These are phyloP conservation scores for Perca schrenkii DNA, from an alignment of 2,113 vertebrate genomes.

Conservation along the genomic window DNA sequence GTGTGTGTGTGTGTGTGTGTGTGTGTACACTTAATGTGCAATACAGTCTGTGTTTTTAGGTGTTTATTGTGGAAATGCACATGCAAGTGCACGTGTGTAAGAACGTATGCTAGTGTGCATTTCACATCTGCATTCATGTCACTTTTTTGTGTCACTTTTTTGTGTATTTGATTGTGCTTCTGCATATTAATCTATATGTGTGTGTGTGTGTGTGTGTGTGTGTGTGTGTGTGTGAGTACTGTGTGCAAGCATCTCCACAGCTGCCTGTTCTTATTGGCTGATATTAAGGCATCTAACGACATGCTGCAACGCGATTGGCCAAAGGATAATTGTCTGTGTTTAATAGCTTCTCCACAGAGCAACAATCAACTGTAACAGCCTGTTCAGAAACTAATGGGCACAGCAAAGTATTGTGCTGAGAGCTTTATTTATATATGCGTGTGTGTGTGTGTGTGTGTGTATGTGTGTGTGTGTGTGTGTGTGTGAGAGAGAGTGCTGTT, in stretches of 20 bases:
- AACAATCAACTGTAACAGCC: neutral
- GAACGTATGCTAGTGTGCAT: neutral
- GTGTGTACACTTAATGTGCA: neutral
- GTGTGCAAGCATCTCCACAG: neutral
- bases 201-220: neutral
- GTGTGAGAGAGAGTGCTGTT: too few relatives aligned
- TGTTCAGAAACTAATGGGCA: neutral
- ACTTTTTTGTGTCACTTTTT: too few relatives aligned
- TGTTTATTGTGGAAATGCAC: neutral
- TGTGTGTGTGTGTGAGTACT: neutral
- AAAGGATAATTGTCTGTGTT: constrained; percentile 3
- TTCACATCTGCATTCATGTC: neutral
- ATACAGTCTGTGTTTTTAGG: neutral
- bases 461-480: neutral
- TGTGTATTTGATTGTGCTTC: neutral
- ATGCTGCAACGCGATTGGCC: neutral
- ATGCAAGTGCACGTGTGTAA: neutral
- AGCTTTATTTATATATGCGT: neutral
- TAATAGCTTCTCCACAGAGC: constrained; percentile 10
- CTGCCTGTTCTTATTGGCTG: neutral
- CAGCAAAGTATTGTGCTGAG: neutral
- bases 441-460: neutral
- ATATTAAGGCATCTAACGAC: neutral
- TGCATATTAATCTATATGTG: neutral
- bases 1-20: constrained; percentile 11